Percentiles rank a stretch among this genome's conserved stretches.
Evolutionary conservation across 1,140 invertebrate genomes (phyloP).

Genomic region (Spodoptera frugiperda): DNA sequence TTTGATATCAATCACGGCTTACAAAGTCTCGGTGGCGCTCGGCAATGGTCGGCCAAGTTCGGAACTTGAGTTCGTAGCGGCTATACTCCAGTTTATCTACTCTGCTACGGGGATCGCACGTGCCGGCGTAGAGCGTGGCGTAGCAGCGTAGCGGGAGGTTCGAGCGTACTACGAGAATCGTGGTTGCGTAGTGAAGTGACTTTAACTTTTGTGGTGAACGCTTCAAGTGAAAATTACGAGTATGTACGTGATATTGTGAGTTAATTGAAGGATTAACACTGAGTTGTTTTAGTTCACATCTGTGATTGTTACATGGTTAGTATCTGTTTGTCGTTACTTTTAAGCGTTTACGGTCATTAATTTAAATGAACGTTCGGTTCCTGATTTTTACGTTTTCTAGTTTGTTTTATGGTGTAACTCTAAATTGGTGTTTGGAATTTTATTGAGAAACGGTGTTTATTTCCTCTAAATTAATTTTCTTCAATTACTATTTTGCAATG

Average conservation of each 20-base stretch:
- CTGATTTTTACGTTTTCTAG: no score
- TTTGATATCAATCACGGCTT: constrained; percentile 85
- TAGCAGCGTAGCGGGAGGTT: constrained; percentile 66
- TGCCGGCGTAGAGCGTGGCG: constrained; percentile 58
- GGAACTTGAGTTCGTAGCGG: constrained; percentile 68
- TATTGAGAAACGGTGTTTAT: no score
- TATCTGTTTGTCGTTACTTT: constrained; percentile 38
- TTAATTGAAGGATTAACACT: constrained; percentile 63
- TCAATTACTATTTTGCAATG: no score
- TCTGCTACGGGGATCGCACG: constrained; percentile 71
- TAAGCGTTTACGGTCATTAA: not conserved
- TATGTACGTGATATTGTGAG: constrained; percentile 61
- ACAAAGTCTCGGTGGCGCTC: constrained; percentile 69
- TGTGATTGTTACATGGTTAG: constrained; percentile 73
- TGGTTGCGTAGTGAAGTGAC: constrained; percentile 49
- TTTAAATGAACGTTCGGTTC: no score
- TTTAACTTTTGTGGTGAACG: constrained; percentile 53
- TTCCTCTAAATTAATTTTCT: no score
- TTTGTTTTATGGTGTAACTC: no score
- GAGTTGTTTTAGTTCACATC: constrained; percentile 54
- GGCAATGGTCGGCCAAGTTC: constrained; percentile 71
- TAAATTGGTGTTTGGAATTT: no score
- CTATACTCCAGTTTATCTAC: constrained; percentile 71
- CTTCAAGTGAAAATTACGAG: constrained; percentile 56
- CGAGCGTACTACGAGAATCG: constrained; percentile 56